A percentile compares a stretch with the other conserved stretches of the same genome.
These are phyloP conservation scores for Dasypus novemcinctus DNA, from an alignment of 2,113 vertebrate genomes.

Conservation along the genomic window DNA sequence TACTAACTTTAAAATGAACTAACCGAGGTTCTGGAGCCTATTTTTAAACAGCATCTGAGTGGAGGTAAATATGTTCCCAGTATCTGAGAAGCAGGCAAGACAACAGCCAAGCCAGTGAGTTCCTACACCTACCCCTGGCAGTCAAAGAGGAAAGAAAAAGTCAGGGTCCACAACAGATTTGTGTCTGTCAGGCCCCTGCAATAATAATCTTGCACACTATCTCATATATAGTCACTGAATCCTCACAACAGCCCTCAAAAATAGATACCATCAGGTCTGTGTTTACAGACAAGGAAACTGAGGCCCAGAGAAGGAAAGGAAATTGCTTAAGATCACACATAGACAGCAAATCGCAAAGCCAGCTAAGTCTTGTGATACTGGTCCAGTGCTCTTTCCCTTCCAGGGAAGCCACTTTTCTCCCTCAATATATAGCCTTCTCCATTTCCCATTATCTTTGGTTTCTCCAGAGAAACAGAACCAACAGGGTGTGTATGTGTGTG, in stretches of 20 bases:
- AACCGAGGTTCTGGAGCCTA: conserved; percentile 20
- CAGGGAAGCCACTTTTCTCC: neutral
- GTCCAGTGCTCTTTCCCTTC: neutral
- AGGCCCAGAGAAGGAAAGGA: neutral
- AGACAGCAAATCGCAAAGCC: neutral
- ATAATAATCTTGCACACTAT: no score
- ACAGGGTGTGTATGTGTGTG: no score
- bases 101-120: neutral
- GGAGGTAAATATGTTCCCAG: neutral
- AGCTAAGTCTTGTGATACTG: neutral
- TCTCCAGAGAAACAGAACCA: no score
- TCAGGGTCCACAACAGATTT: neutral
- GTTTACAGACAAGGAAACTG: neutral
- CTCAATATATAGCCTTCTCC: neutral
- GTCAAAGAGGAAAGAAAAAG: neutral
- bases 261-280: neutral
- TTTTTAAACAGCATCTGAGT: neutral
- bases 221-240: neutral
- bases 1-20: conserved; percentile 49
- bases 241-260: neutral
- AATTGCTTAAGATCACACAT: neutral
- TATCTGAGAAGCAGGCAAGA: neutral
- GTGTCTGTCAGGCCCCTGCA: neutral
- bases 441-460: neutral
- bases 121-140: neutral